Evolutionary conservation across 2,113 vertebrate genomes (phyloP).

Genomic region (Paramisgurnus dabryanus): DNA sequence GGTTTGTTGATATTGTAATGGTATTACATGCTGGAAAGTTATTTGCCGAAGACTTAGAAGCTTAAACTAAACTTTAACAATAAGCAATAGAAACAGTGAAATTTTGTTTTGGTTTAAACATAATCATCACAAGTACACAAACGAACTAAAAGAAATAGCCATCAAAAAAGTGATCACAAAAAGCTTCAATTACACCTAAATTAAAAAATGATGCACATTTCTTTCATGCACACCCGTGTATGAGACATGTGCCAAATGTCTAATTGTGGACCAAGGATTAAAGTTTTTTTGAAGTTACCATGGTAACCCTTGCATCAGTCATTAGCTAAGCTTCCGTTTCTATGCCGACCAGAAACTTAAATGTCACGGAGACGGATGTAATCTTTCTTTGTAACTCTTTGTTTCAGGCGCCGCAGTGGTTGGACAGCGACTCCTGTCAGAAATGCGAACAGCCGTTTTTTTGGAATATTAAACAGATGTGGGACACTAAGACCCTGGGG

Average conservation of each 20-base stretch:
- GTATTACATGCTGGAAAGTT: too few relatives aligned
- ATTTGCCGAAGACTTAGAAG: too few relatives aligned
- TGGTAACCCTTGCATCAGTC: conserved; percentile 18
- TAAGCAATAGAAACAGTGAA: too few relatives aligned
- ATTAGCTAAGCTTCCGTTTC: background rate
- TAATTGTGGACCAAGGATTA: background rate
- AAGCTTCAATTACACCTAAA: too few relatives aligned
- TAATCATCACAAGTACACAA: too few relatives aligned
- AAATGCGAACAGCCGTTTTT: conserved; percentile 97
- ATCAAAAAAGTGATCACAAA: background rate
- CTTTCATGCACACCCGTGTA: background rate
- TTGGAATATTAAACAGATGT: conserved; percentile 99
- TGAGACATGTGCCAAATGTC: background rate
- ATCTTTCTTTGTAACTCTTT: conserved; percentile 20
- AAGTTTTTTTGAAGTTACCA: background rate
- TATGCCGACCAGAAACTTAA: background rate
- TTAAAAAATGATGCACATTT: background rate
- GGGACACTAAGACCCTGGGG: conserved; percentile 93
- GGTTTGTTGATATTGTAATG: too few relatives aligned
- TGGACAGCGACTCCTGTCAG: conserved; percentile 97
- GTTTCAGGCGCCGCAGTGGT: conserved; percentile 91
- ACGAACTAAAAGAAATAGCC: too few relatives aligned
- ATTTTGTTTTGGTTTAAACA: too few relatives aligned
- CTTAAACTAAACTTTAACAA: too few relatives aligned
- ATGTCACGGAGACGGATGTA: background rate